Percentiles rank a stretch among this genome's conserved stretches.
Evolutionary conservation across 2,797 vertebrate genomes (phyloP).

Genomic region (Myiotriccus ornatus): DNA sequence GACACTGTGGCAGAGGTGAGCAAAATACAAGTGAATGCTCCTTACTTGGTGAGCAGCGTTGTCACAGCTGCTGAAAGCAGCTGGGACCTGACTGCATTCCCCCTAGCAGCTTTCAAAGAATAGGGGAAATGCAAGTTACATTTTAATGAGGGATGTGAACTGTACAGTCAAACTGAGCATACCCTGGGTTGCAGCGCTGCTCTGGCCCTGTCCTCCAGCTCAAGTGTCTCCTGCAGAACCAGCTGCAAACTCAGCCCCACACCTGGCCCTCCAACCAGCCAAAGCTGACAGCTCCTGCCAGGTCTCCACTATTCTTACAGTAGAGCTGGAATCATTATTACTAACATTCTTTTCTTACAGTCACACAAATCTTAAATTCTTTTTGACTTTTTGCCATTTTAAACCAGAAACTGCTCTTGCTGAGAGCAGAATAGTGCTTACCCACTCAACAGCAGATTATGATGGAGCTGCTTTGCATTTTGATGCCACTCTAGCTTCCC

Average conservation of each 20-base stretch:
- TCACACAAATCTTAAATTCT: neutral
- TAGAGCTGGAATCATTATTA: neutral
- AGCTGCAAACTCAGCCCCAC: neutral
- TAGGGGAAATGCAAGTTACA: neutral
- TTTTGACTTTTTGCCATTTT: neutral
- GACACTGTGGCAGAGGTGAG: neutral
- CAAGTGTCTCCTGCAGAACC: neutral
- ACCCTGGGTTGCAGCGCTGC: rapidly evolving
- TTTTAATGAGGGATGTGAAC: neutral
- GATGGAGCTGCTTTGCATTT: neutral
- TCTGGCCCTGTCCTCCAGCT: neutral
- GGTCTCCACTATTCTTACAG: neutral
- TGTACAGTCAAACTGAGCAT: rapidly evolving
- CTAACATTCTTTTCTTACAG: neutral
- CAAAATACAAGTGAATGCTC: rapidly evolving
- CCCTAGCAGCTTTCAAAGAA: neutral
- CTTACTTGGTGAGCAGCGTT: rapidly evolving
- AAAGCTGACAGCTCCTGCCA: neutral
- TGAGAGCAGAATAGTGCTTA: rapidly evolving
- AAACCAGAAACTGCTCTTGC: neutral
- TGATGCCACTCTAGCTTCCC: neutral
- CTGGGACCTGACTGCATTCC: rapidly evolving
- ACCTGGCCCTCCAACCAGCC: neutral
- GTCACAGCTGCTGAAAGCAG: neutral
- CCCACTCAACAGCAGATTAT: neutral